These are phyloP conservation scores for Orthonychiurus folsomi DNA, from an alignment of 2,888 invertebrate genomes.

Conservation along the genomic window DNA sequence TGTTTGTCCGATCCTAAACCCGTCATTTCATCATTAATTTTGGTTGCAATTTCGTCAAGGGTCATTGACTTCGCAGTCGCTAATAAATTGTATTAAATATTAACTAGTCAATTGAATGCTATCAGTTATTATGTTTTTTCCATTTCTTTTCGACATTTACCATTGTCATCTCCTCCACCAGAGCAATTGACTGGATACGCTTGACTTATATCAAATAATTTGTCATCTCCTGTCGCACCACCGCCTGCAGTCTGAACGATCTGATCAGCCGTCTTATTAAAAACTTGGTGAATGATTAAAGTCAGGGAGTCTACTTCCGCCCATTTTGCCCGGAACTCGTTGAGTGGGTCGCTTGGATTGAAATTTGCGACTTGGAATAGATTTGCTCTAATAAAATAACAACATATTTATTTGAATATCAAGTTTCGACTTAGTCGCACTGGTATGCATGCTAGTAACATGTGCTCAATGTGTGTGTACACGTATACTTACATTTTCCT, in stretches of 20 bases:
- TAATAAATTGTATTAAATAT: no score
- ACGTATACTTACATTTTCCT: constrained; percentile 20
- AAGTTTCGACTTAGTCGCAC: no score
- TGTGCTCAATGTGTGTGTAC: no score
- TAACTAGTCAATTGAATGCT: no score
- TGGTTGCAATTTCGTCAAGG: constrained; percentile 8
- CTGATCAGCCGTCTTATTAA: constrained; percentile 10
- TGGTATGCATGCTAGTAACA: not conserved
- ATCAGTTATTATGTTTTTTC: no score
- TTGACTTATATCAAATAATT: not conserved
- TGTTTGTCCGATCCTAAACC: constrained; percentile 9
- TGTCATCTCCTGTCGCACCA: no score
- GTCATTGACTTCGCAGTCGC: constrained; percentile 10
- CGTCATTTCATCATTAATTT: constrained; percentile 10
- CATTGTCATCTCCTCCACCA: no score
- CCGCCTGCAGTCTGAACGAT: constrained; percentile 9
- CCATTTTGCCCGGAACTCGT: constrained; percentile 16
- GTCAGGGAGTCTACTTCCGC: constrained; percentile 16
- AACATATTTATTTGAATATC: not conserved
- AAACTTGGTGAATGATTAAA: constrained; percentile 7
- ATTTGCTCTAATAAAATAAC: constrained; percentile 3
- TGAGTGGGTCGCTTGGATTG: constrained; percentile 3
- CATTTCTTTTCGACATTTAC: no score
- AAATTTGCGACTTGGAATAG: constrained; percentile 11
- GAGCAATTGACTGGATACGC: no score